Percentiles rank a stretch among this genome's conserved stretches.
phyloP scores from a whole-genome alignment of 2,888 invertebrate species.

The Stratiomys singularior region DNA sequence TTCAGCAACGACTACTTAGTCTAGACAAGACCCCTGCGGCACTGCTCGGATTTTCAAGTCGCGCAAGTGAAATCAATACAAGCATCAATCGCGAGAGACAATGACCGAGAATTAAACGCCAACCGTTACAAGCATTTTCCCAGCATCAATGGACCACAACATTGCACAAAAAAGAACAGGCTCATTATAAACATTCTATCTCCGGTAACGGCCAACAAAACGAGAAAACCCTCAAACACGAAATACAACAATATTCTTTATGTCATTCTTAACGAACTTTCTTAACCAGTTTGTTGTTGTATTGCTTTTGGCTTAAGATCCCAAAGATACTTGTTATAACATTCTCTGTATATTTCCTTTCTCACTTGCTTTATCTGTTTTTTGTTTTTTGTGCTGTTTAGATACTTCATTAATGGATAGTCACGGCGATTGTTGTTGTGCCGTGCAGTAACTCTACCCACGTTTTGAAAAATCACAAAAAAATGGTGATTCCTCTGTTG shows the following conservation, averaged over 20 bases:
- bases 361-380: too few relatives aligned
- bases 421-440: too few relatives aligned
- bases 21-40: constrained; percentile 9
- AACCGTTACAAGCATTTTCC: not conserved
- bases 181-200: constrained; percentile 16
- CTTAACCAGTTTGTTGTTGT: constrained; percentile 12
- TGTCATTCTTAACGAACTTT: constrained; percentile 39
- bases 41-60: too few relatives aligned
- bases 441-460: too few relatives aligned
- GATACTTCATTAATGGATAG: too few relatives aligned
- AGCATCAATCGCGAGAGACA: not conserved
- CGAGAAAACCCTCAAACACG: too few relatives aligned
- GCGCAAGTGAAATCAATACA: not conserved
- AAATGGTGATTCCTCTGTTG: too few relatives aligned
- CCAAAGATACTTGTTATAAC: too few relatives aligned
- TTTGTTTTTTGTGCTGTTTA: too few relatives aligned
- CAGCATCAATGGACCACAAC: constrained; percentile 21
- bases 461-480: too few relatives aligned
- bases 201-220: constrained; percentile 33
- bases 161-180: not conserved
- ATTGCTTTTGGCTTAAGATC: too few relatives aligned
- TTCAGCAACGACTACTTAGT: not conserved
- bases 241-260: not conserved
- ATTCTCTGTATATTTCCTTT: too few relatives aligned
- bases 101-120: not conserved